Evolutionary conservation across 1,140 invertebrate genomes (phyloP), one percentile per base, ranked within the genome.

Genomic region (Polyergus mexicanus): DNA sequence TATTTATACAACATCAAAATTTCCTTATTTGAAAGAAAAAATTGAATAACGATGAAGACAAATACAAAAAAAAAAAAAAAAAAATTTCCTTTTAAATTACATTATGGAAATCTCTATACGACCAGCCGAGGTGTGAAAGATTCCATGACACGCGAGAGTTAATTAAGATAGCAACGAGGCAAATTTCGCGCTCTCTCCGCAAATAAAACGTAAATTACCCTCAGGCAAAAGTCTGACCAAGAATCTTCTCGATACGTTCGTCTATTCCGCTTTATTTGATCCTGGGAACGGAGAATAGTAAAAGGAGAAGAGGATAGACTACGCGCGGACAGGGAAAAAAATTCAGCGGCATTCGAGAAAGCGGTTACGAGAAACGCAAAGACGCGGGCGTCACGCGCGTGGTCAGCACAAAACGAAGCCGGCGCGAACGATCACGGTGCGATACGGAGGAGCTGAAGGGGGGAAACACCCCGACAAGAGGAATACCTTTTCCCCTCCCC

Each of bases 281-380:
- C 65, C 35, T 19, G 47, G 35, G 44, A 41, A 44, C 13, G 13
- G 10, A 10, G 6, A 35, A n/a, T 41, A 22, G 8, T n/a, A 51
- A 5, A 77, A 47, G 16, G 19, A 77, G 28, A 65, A 10, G 19
- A 38, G 35, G 7, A 38, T 0, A 38, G 35, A 54, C 32, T 38
- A 13, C 4, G 8, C 25, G 44, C 10, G 13, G 47, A 8, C 5
- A 35, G 41, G 66, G 44, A 4, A 81, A 62, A 4, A 81, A 62
- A 83, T n/a, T 41, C 68, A 81, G 19, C 66, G 65, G 66, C 16
- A 71, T 62, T 63, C 58, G 22, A 63, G 72, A 76, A 76, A 76
- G 69, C 60, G 80, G 25, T n/a, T 28, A n/a, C 16, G 69, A 51
- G 47, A 51, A 19, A 51, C 47, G 44, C 25, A 56, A 35, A 47